phyloP scores from a whole-genome alignment of 2,113 vertebrate genomes.

The Elanoides forficatus region DNA sequence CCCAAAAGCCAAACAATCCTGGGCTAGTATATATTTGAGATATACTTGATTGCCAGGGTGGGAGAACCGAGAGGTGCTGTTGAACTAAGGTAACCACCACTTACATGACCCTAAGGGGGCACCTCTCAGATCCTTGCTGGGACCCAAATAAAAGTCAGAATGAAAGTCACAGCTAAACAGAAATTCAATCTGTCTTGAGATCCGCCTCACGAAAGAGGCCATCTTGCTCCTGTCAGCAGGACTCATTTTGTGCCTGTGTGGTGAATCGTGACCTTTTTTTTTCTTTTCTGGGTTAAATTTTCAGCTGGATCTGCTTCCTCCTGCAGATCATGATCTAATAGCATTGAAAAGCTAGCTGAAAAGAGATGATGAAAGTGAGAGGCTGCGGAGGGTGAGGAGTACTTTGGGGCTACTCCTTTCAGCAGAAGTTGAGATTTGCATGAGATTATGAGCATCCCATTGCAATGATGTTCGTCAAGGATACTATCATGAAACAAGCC shows the following conservation, averaged over 20 bases:
- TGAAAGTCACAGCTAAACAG: neutral
- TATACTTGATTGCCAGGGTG: neutral
- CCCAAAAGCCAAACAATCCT: neutral
- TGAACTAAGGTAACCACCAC: neutral
- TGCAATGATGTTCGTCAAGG: neutral
- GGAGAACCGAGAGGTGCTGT: neutral
- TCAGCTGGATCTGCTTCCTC: neutral
- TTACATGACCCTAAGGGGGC: neutral
- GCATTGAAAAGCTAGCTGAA: neutral
- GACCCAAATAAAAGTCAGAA: neutral
- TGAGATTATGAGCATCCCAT: neutral
- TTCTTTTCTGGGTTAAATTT: neutral
- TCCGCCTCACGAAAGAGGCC: neutral
- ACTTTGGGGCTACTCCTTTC: neutral
- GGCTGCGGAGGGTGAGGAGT: neutral
- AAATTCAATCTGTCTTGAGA: neutral
- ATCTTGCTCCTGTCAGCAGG: neutral
- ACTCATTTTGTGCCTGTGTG: neutral
- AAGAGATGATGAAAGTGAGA: neutral
- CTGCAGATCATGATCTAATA: neutral
- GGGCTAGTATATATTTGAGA: neutral
- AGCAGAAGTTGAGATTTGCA: neutral
- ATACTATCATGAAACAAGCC: neutral
- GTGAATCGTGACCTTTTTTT: neutral
- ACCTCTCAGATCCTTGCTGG: neutral